Evolutionary conservation across 2,113 vertebrate species (phyloP).

Genomic region (Acanthochromis polyacanthus): DNA sequence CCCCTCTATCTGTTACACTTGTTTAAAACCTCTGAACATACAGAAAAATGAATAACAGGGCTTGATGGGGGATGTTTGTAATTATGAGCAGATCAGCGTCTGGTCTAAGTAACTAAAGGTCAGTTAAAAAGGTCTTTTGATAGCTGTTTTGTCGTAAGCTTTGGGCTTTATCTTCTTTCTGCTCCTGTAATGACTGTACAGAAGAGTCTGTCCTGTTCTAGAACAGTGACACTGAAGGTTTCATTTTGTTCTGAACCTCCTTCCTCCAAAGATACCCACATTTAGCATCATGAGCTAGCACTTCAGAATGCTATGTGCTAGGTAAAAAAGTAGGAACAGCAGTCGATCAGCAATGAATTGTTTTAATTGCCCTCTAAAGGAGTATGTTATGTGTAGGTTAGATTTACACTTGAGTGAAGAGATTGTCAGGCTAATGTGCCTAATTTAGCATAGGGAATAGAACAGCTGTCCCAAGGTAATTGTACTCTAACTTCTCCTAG

Average conservation of each 20-base stretch:
- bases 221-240: slow-evolving; percentile 9
- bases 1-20: too few species aligned
- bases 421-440: slow-evolving; percentile 24
- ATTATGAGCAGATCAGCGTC: too few species aligned
- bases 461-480: slow-evolving; percentile 27
- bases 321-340: slow-evolving; percentile 2
- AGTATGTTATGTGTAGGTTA: slow-evolving; percentile 10
- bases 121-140: background rate
- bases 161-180: background rate
- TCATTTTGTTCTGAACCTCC: slow-evolving; percentile 31
- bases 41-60: too few species aligned
- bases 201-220: slow-evolving; percentile 30
- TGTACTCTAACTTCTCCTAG: slow-evolving; percentile 39
- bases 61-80: too few species aligned
- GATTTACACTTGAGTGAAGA: slow-evolving; percentile 31
- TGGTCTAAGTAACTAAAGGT: background rate
- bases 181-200: background rate
- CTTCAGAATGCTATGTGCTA: slow-evolving; percentile 1
- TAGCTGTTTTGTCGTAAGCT: background rate
- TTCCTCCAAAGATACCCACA: background rate
- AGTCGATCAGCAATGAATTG: background rate
- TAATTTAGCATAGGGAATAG: slow-evolving; percentile 36
- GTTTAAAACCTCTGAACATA: too few species aligned
- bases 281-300: background rate
- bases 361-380: background rate